Base-by-base conservation (phyloP, 2,797 vertebrate genomes). In the Ambastaia sidthimunki region DNA sequence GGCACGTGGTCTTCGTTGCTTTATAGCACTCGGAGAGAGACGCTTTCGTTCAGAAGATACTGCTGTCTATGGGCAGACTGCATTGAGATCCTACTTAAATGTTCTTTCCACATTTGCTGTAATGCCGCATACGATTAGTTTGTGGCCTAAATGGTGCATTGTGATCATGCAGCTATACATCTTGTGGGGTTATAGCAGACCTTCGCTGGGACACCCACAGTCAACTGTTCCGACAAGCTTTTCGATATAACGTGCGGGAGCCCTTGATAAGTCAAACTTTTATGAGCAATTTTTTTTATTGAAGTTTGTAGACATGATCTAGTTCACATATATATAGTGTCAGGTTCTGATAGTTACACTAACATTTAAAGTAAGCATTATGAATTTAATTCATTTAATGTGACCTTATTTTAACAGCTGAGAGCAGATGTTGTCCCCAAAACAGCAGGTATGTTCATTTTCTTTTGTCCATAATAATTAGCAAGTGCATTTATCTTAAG, bases 391-490 rank as follows among this genome's bases (percentile, higher is more conserved):
- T 18, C 2, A 37, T 31, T 52, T 55, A 16, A 23, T 31, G 13
- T 65, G 21, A 37, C 5, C 5, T 84, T 73, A 83, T 82, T 37
- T 91, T 21, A 1, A 78, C 88, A 99, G 97, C 93, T 98, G 2
- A 90, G 85, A 2, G 57, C 82, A 15, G 96, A 98, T 28, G 93
- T 94, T 18, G 96, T 98, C n/a, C 97, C 97, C 48, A 95, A 91
- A 91, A 98, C 97, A 5, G 94, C 94, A 93, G 95, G 95, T 96
- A 80, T 11, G 1, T 74, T 73, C 18, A 11, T 59, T 7, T 7
- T 34, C 6, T 18, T 37, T 10, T n/a, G 16, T 37, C 3, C 10
- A n/a, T 65, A 7, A 34, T 1, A 5, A 16, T 28, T 16, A 16
- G 18, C 16, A 52, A 52, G 16, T 44, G 10, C 41, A 11, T 69